phyloP scores from a whole-genome alignment of 2,113 vertebrate species.

The Apistogramma diplotaenia region DNA sequence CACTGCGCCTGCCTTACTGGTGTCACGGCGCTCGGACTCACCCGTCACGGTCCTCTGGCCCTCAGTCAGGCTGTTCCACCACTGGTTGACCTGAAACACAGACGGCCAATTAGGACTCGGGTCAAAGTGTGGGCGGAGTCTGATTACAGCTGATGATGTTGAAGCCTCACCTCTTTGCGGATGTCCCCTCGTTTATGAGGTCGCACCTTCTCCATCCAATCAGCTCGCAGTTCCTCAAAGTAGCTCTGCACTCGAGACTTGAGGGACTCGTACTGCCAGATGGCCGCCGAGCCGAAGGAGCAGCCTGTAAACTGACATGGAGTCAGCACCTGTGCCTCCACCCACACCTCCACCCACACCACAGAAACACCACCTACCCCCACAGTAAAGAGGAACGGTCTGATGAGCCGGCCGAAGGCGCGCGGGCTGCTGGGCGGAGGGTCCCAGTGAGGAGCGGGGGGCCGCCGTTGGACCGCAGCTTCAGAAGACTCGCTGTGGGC shows the following conservation, averaged over 20 bases:
- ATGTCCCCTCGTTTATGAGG: conserved; percentile 87
- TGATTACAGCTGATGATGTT: not conserved
- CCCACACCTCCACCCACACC: rapidly evolving
- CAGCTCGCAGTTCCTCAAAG: conserved; percentile 82
- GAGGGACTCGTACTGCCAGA: conserved; percentile 95
- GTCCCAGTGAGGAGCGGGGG: conserved; percentile 55
- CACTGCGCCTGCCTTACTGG: not conserved
- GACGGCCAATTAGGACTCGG: conserved; percentile 4
- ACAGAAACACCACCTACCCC: conserved; percentile 79
- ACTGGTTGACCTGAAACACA: conserved; percentile 89
- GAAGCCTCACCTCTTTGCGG: conserved; percentile 84
- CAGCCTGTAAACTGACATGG: conserved; percentile 91
- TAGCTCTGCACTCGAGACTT: conserved; percentile 89
- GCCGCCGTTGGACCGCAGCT: not conserved
- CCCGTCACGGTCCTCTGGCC: conserved; percentile 92
- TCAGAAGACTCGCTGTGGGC: conserved; percentile 18
- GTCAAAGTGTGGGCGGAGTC: not conserved
- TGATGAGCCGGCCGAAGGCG: conserved; percentile 76
- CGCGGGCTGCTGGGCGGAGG: conserved; percentile 56
- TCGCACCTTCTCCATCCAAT: conserved; percentile 88
- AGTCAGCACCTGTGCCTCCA: conserved; percentile 19
- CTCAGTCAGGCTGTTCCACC: conserved; percentile 94
- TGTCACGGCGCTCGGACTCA: conserved; percentile 65
- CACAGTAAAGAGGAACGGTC: conserved; percentile 85
- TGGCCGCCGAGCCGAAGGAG: conserved; percentile 87